phyloP scores from a whole-genome alignment of 35 echinoderm and acorn worm genomes.

The Apostichopus californicus region DNA sequence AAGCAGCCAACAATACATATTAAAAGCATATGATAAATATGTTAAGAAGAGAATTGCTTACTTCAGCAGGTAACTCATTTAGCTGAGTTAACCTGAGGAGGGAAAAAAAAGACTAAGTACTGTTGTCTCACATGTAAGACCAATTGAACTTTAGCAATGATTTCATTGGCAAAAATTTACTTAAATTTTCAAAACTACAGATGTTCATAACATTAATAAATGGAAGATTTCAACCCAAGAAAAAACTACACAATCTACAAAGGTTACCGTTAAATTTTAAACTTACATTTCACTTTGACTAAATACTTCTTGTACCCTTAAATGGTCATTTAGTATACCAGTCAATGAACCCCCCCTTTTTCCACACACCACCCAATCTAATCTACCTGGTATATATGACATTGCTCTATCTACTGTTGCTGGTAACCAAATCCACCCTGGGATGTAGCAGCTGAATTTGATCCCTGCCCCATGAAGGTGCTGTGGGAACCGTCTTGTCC shows the following conservation, averaged over 20 bases:
- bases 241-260: not conserved
- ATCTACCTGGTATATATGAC: not conserved
- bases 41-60: slow-evolving; percentile 5
- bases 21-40: slow-evolving; percentile 15
- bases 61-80: not conserved
- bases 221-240: slow-evolving; percentile 17
- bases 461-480: slow-evolving; percentile 11
- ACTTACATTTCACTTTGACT: not conserved
- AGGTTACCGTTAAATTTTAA: not conserved
- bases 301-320: too few relatives aligned
- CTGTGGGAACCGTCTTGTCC: slow-evolving; percentile 26
- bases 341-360: not conserved
- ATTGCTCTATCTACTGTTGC: slow-evolving; percentile 7
- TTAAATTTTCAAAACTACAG: slow-evolving; percentile 14
- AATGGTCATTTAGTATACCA: too few relatives aligned
- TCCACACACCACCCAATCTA: not conserved
- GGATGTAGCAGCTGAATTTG: slow-evolving; percentile 26
- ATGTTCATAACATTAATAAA: not conserved
- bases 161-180: not conserved
- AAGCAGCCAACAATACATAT: slow-evolving; percentile 20
- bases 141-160: not conserved
- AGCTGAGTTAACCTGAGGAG: not conserved
- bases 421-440: slow-evolving; percentile 31
- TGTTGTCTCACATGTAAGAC: slow-evolving; percentile 21
- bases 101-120: slow-evolving; percentile 46